Conservation (phyloP, 2,797 vertebrate species). For the Lutjanus campechanus region DNA sequence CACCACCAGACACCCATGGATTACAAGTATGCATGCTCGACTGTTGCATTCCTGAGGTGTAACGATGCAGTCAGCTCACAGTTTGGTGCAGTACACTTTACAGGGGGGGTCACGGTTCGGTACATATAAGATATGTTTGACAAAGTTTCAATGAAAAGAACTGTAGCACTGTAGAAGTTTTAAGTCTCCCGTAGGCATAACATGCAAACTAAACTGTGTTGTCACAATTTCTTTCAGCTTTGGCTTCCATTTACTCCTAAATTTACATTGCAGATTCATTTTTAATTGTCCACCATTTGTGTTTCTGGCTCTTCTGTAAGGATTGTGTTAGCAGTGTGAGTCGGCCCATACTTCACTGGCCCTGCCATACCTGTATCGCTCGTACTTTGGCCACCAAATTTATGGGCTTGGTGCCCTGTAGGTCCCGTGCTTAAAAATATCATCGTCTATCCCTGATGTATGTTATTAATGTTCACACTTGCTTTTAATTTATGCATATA, state of each 20-base stretch:
- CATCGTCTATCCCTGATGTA: no score
- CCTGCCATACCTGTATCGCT: no score
- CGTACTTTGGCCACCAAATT: no score
- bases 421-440: no score
- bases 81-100: not conserved
- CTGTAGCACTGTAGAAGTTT: not conserved
- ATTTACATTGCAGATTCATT: not conserved
- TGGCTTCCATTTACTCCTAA: not conserved
- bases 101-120: not conserved
- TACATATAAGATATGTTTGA: not conserved
- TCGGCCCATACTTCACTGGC: no score
- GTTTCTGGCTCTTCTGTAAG: no score
- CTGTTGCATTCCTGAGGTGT: conserved; percentile 4
- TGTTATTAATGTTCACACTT: not conserved
- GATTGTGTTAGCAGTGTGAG: no score
- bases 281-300: no score
- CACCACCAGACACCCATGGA: conserved; percentile 94
- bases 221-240: not conserved
- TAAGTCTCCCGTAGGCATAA: not conserved
- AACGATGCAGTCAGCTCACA: not conserved
- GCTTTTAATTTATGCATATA: conserved; percentile 9
- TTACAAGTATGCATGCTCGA: conserved; percentile 91
- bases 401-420: no score
- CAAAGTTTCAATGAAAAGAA: not conserved
- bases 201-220: not conserved